These are phyloP conservation scores for Ormyrus labotus DNA, from an alignment of 2,888 invertebrate genomes.

Conservation along the genomic window DNA sequence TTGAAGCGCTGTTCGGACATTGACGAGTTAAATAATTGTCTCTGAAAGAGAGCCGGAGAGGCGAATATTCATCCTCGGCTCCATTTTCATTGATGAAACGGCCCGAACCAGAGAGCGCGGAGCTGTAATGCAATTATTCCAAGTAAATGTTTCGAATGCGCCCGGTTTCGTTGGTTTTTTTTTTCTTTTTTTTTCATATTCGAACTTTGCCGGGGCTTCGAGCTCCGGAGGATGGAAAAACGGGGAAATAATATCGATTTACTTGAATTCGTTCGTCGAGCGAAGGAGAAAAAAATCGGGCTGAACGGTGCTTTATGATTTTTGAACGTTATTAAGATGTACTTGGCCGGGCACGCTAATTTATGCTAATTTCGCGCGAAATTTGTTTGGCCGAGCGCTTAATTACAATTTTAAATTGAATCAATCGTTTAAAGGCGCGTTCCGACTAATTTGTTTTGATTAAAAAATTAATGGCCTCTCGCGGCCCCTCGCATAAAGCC, in stretches of 20 bases:
- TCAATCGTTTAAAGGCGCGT: conserved; percentile 14
- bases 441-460: conserved; percentile 45
- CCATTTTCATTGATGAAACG: conserved; percentile 3
- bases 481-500: conserved; percentile 26
- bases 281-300: background rate
- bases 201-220: background rate
- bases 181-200: too few relatives aligned
- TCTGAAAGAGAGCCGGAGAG: conserved; percentile 46
- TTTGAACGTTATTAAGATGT: conserved; percentile 6
- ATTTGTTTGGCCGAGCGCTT: conserved; percentile 49
- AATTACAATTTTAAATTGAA: conserved; percentile 51
- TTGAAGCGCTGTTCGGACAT: conserved; percentile 64
- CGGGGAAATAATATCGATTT: conserved; percentile 31
- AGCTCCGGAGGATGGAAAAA: background rate
- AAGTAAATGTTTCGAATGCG: conserved; percentile 6
- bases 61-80: background rate
- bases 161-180: background rate
- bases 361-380: conserved; percentile 40
- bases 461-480: conserved; percentile 47
- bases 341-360: conserved; percentile 29
- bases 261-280: conserved; percentile 7
- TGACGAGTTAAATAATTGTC: conserved; percentile 65
- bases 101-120: background rate
- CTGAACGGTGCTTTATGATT: conserved; percentile 6
- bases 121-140: conserved; percentile 27